phyloP scores from a whole-genome alignment of 2,888 invertebrate species.

The Stenchaetothrips biformis region DNA sequence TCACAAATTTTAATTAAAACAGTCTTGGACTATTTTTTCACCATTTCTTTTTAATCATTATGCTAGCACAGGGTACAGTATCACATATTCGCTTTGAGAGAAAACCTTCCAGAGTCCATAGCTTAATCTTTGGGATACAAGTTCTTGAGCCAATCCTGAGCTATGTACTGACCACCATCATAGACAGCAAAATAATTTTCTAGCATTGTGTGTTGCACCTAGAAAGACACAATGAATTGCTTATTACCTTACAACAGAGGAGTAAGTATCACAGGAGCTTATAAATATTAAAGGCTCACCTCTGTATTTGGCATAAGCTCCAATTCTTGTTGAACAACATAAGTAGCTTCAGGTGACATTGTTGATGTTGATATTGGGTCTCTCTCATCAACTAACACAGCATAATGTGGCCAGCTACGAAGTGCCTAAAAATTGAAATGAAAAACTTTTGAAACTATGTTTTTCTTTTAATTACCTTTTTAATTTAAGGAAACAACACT shows the following conservation, averaged over 20 bases:
- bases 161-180: slow-evolving; percentile 15
- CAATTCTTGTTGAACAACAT: slow-evolving; percentile 11
- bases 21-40: not conserved
- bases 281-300: not conserved
- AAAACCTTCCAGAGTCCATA: not conserved
- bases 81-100: slow-evolving; percentile 1
- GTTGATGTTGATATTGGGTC: slow-evolving; percentile 2
- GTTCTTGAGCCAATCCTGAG: slow-evolving; percentile 8
- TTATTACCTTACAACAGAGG: not conserved
- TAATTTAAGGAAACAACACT: not conserved
- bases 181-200: slow-evolving; percentile 1
- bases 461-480: not conserved
- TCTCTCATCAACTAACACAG: slow-evolving; percentile 4
- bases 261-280: not conserved
- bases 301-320: slow-evolving; percentile 5
- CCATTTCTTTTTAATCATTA: not conserved
- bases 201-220: not conserved
- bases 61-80: not conserved
- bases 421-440: not conserved
- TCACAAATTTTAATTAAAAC: not conserved
- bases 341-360: slow-evolving; percentile 2
- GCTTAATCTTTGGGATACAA: slow-evolving; percentile 22
- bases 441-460: not conserved
- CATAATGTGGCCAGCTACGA: not conserved
- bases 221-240: not conserved